Evolutionary conservation across 2,888 invertebrate genomes (phyloP).

Genomic region (Aleiodes leptofemur): DNA sequence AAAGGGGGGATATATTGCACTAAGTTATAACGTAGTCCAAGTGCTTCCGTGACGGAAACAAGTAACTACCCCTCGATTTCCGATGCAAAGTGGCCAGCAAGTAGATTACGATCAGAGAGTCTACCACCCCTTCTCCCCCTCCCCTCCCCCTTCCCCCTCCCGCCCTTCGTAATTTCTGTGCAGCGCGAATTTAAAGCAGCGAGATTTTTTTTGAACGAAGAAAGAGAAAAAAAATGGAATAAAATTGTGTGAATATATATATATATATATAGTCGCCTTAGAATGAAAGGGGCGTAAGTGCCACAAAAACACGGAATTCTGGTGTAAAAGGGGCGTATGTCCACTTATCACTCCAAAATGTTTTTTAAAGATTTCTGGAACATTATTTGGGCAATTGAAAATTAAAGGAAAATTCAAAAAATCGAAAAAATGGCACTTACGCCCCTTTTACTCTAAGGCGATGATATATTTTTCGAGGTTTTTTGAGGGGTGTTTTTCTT

Average conservation of each 20-base stretch:
- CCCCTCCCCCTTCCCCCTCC: conserved; percentile 7
- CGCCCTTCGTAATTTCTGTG: neutral
- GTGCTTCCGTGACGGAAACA: conserved; percentile 70
- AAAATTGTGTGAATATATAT: neutral
- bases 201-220: neutral
- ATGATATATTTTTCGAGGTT: too few species aligned
- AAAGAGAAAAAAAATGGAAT: too few species aligned
- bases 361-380: too few species aligned
- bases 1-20: conserved; percentile 10
- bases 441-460: too few species aligned
- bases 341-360: too few species aligned
- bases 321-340: too few species aligned
- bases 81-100: conserved; percentile 72
- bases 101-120: conserved; percentile 68
- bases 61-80: conserved; percentile 72
- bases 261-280: too few species aligned
- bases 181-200: neutral
- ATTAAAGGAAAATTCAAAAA: too few species aligned
- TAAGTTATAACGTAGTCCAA: conserved; percentile 33
- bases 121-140: neutral
- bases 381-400: too few species aligned
- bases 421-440: too few species aligned
- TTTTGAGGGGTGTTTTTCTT: neutral
- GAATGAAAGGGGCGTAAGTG: too few species aligned
- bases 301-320: too few species aligned